Evolutionary conservation across 2,113 vertebrate genomes (phyloP).

Genomic region (Varanus salvator): DNA sequence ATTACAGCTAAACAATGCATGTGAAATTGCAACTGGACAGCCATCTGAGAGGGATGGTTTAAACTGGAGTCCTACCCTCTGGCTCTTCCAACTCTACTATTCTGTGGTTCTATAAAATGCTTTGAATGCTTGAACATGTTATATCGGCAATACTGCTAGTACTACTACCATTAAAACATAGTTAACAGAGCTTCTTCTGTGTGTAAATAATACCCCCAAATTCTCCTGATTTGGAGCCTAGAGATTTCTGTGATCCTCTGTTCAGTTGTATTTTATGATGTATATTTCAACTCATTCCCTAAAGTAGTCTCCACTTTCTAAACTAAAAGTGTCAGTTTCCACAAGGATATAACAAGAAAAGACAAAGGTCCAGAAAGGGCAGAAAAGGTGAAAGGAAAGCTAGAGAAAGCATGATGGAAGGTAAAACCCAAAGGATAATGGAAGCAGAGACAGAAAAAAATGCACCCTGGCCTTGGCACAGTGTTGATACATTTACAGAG

Average conservation of each 20-base stretch:
- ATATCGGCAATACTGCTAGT: not conserved
- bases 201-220: not conserved
- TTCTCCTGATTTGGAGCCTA: conserved; percentile 28
- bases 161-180: not conserved
- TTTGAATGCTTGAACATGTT: not conserved
- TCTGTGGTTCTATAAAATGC: not conserved
- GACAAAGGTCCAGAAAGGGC: conserved; percentile 2
- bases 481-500: conserved; percentile 17
- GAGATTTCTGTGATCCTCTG: conserved; percentile 48
- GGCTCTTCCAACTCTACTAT: no score
- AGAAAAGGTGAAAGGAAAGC: conserved; percentile 20
- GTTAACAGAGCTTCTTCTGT: not conserved
- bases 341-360: conserved; percentile 48
- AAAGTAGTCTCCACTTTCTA: conserved; percentile 52
- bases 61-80: no score
- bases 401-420: conserved; percentile 6
- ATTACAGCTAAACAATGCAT: not conserved
- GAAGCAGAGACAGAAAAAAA: conserved; percentile 3
- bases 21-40: not conserved
- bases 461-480: conserved; percentile 28
- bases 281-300: conserved; percentile 60
- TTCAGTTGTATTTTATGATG: conserved; percentile 51
- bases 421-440: conserved; percentile 29
- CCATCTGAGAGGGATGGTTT: no score
- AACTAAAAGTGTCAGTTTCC: conserved; percentile 50